Evolutionary conservation across 1,140 invertebrate species (phyloP).

Genomic region (Carposina sasakii): DNA sequence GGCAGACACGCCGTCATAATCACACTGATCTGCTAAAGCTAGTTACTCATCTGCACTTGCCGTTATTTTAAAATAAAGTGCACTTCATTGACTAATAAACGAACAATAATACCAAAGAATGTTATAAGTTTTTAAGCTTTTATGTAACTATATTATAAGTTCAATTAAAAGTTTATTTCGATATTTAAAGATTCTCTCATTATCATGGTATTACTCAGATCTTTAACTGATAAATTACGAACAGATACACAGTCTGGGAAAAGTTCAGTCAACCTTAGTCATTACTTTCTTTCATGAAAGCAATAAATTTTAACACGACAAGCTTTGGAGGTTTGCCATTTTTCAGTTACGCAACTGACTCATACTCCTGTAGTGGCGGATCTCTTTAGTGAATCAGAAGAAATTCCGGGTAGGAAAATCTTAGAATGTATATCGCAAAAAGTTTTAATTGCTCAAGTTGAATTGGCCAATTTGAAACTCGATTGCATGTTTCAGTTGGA

Average conservation of each 20-base stretch:
- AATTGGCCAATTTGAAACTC: conserved; percentile 45
- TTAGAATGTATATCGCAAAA: conserved; percentile 30
- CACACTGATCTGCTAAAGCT: too few species aligned
- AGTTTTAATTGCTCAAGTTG: conserved; percentile 28
- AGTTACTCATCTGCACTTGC: too few species aligned
- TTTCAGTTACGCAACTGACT: conserved; percentile 29
- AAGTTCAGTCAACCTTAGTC: conserved; percentile 26
- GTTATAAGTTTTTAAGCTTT: too few species aligned
- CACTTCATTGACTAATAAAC: too few species aligned
- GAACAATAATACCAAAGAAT: too few species aligned
- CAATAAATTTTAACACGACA: conserved; percentile 29
- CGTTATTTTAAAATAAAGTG: too few species aligned
- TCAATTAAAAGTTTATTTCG: too few species aligned
- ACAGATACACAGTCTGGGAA: background rate
- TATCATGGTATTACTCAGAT: too few species aligned
- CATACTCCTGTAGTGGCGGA: conserved; percentile 6
- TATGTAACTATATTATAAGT: too few species aligned
- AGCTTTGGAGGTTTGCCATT: conserved; percentile 38
- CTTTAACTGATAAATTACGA: too few species aligned
- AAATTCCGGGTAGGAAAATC: conserved; percentile 28
- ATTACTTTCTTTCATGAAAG: conserved; percentile 37
- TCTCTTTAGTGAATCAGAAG: conserved; percentile 36
- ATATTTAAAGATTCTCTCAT: too few species aligned
- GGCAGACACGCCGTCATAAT: too few species aligned
- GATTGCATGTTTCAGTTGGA: conserved; percentile 46